phyloP scores from a whole-genome alignment of 2,113 vertebrate genomes.

The Eleginops maclovinus region DNA sequence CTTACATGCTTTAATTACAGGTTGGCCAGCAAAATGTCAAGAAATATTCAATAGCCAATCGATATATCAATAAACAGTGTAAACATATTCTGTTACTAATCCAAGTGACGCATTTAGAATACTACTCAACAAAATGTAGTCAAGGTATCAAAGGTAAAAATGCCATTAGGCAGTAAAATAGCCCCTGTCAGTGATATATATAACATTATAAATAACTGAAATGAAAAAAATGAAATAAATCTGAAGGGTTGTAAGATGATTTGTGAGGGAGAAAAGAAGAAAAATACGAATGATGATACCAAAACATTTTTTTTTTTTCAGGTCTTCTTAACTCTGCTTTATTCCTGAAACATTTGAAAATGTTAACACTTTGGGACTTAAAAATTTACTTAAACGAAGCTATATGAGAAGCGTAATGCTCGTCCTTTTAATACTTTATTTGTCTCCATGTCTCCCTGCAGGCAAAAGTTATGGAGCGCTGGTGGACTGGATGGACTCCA shows the following conservation, averaged over 20 bases:
- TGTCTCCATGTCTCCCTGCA: constrained; percentile 56
- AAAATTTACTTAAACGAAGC: background rate
- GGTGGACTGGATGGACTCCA: constrained; percentile 98
- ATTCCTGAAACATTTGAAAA: background rate
- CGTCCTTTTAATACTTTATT: constrained; percentile 7
- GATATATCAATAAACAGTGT: background rate
- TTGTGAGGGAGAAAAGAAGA: background rate
- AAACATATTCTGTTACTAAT: background rate
- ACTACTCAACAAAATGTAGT: background rate
- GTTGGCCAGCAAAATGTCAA: background rate
- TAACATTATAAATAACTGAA: background rate
- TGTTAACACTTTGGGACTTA: background rate
- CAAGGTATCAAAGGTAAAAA: background rate
- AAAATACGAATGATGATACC: background rate
- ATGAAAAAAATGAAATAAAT: too few species aligned
- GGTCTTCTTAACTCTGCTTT: background rate
- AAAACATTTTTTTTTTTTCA: background rate
- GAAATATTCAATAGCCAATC: background rate
- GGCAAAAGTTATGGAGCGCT: constrained; percentile 91
- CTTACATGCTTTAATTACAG: background rate
- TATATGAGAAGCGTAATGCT: background rate
- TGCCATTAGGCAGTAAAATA: background rate
- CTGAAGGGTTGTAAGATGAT: background rate
- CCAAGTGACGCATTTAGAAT: background rate
- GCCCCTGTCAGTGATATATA: background rate